These are phyloP conservation scores for Galleria mellonella DNA, from an alignment of 1,140 invertebrate species.

Conservation along the genomic window DNA sequence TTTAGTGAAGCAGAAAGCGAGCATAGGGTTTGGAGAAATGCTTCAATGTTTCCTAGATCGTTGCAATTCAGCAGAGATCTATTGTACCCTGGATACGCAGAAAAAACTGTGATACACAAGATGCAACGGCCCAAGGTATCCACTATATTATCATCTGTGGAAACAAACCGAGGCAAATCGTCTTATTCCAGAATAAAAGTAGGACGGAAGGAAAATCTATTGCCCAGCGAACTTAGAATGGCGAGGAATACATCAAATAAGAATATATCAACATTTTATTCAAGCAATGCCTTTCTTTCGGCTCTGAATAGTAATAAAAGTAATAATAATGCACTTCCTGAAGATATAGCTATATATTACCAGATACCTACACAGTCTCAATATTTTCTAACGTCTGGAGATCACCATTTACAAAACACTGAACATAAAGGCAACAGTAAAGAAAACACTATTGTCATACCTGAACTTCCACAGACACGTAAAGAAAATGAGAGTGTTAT, in stretches of 20 bases:
- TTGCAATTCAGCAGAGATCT: conserved; percentile 1
- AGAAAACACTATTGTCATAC: conserved; percentile 21
- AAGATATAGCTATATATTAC: conserved; percentile 18
- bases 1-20: conserved; percentile 27
- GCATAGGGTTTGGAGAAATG: conserved; percentile 17
- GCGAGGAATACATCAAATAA: conserved; percentile 20
- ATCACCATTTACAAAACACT: conserved; percentile 13
- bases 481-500: conserved; percentile 15
- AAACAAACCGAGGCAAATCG: conserved; percentile 24
- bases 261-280: neutral
- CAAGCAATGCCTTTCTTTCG: neutral
- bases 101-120: conserved; percentile 33
- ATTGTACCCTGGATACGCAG: conserved; percentile 28
- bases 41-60: conserved; percentile 2
- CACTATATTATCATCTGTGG: conserved; percentile 33
- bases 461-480: neutral
- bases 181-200: conserved; percentile 29
- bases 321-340: conserved; percentile 6
- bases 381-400: conserved; percentile 33
- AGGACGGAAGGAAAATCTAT: conserved; percentile 17
- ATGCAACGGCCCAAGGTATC: conserved; percentile 37
- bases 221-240: conserved; percentile 27
- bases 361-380: conserved; percentile 26
- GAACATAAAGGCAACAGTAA: conserved; percentile 15
- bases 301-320: conserved; percentile 5